These are phyloP conservation scores for Cyphomyrus discorhynchus DNA, from an alignment of 2,113 vertebrate species.

Conservation along the genomic window DNA sequence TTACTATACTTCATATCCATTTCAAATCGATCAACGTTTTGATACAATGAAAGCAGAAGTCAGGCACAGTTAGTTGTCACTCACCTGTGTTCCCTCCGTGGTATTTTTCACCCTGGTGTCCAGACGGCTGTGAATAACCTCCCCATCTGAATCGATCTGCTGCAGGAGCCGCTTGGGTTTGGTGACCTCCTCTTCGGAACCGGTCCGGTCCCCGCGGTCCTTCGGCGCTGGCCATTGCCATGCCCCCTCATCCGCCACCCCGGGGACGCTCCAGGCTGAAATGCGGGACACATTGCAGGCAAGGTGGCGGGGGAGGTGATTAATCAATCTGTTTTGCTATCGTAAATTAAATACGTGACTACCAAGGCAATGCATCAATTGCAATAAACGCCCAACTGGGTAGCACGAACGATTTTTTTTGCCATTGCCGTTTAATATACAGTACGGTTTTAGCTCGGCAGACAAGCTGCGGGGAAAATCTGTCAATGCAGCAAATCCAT, in stretches of 20 bases:
- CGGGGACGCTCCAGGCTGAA: conserved; percentile 38
- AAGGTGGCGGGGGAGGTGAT: background rate
- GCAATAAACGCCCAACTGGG: background rate
- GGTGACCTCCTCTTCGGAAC: conserved; percentile 59
- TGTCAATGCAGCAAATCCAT: conserved; percentile 42
- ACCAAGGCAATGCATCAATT: background rate
- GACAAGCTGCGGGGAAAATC: conserved; percentile 38
- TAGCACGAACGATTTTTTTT: conserved; percentile 1
- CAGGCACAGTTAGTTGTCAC: conserved; percentile 28
- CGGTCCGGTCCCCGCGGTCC: conserved; percentile 39
- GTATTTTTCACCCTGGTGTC: conserved; percentile 68
- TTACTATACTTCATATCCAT: background rate
- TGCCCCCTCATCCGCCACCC: background rate
- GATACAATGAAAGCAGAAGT: background rate
- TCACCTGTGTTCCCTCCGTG: conserved; percentile 56
- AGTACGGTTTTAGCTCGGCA: background rate
- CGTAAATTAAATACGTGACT: background rate
- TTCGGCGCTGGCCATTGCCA: conserved; percentile 36
- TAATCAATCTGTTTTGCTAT: conserved; percentile 11
- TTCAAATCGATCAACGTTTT: background rate
- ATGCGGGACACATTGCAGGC: background rate
- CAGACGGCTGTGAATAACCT: conserved; percentile 68
- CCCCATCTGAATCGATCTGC: conserved; percentile 66
- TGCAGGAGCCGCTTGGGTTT: conserved; percentile 78
- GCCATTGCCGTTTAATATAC: background rate